Evolutionary conservation across 2,797 vertebrate genomes (phyloP).

Genomic region (Myotis findleyi): DNA sequence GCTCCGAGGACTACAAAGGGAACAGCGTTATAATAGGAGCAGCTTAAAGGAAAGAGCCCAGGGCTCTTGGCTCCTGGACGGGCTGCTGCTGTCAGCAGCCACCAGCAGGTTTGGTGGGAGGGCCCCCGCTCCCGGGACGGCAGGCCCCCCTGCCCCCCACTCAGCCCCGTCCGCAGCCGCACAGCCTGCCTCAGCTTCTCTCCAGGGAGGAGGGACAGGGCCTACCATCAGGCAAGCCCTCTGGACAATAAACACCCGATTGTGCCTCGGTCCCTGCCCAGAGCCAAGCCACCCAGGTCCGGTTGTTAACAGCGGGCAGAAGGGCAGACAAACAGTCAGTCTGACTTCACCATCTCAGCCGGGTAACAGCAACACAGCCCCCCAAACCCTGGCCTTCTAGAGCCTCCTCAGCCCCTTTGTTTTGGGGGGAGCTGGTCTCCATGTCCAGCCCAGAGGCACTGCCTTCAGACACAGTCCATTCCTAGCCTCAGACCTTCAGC

Average conservation of each 20-base stretch:
- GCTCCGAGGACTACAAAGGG: constrained; percentile 86
- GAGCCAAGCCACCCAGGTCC: not conserved
- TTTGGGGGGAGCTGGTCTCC: not conserved
- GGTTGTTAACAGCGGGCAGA: not conserved
- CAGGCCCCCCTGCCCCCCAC: not conserved
- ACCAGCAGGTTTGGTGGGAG: not conserved
- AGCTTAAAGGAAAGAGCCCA: constrained; percentile 10
- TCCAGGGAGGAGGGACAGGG: not conserved
- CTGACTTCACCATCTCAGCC: not conserved
- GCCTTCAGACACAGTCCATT: not conserved
- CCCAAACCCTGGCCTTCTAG: not conserved
- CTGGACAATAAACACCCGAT: not conserved
- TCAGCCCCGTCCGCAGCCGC: not conserved
- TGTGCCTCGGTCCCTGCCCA: not conserved
- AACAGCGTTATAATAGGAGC: constrained; percentile 84
- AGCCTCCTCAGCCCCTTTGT: too few relatives aligned
- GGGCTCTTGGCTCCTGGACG: not conserved
- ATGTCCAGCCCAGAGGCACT: not conserved
- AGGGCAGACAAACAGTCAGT: not conserved
- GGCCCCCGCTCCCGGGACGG: accelerated
- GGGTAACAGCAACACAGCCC: not conserved
- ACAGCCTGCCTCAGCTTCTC: not conserved
- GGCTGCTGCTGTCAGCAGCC: not conserved
- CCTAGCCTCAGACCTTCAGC: not conserved
- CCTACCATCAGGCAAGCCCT: not conserved